Conservation (phyloP, 2,888 invertebrate genomes). For the Diadromus collaris region DNA sequence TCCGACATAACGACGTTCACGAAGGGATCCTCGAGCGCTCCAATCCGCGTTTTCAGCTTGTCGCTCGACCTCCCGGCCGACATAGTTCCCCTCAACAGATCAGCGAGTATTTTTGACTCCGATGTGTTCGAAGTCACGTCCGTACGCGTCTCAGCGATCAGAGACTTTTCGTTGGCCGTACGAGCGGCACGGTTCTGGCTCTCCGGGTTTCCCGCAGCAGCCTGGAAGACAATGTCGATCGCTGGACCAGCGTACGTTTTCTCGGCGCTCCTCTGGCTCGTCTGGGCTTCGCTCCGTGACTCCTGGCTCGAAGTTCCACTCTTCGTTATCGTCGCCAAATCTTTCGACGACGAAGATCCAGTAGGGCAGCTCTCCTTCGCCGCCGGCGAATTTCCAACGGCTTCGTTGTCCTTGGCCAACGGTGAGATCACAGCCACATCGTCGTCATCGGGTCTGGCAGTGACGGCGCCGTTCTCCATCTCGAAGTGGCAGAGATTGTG, state of each 20-base stretch:
- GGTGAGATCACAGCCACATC: slow-evolving; percentile 46
- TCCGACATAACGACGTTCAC: slow-evolving; percentile 41
- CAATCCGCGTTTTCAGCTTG: background rate
- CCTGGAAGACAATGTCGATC: slow-evolving; percentile 6
- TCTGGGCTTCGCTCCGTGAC: background rate
- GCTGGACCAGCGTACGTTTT: background rate
- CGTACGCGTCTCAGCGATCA: background rate
- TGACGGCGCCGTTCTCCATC: slow-evolving; percentile 9
- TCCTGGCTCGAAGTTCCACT: background rate
- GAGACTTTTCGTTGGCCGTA: background rate
- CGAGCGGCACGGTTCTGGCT: background rate
- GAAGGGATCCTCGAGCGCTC: slow-evolving; percentile 51
- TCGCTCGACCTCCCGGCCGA: background rate
- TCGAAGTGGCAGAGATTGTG: slow-evolving; percentile 37
- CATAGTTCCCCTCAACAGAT: background rate
- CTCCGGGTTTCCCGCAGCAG: background rate
- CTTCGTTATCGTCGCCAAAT: background rate
- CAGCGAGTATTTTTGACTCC: background rate
- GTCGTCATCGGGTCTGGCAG: slow-evolving; percentile 18
- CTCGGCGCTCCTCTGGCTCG: slow-evolving; percentile 2
- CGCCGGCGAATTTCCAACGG: background rate
- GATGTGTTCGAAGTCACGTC: background rate
- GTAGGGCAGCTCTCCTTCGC: no score
- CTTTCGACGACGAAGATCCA: slow-evolving; percentile 1
- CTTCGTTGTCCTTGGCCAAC: background rate